Base-by-base conservation (phyloP, 2,113 vertebrate species). In the Hippocampus comes region DNA sequence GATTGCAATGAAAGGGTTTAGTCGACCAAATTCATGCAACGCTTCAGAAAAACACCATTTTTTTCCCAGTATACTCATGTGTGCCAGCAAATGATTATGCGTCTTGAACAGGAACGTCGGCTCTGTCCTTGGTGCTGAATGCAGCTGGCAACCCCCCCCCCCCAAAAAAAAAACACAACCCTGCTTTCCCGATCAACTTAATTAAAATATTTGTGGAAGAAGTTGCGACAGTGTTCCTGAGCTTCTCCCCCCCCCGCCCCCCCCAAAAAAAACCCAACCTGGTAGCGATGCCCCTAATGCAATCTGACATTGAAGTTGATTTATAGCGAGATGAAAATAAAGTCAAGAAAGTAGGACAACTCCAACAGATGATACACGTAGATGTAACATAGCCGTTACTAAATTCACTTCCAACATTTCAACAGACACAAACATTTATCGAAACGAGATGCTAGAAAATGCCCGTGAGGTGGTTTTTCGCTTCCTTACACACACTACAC, bases 401-500 rank as follows among this genome's bases (percentile, higher is more conserved):
- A 49, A 5, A 42, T 42, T 65, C 11, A 42, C 21, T 43, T 1
- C 15, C 60, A 5, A 11, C 12, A 49, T 67, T 48, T 49, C 25
- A 66, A 14, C 63, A 66, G n/a, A 23, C 63, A 55, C n/a, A 76
- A 34, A 56, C 41, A 41, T 73, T 64, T 78, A 21, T 57, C 48
- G 49, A 12, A 57, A 56, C 0, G 10, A 18, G 46, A n/a, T n/a
- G 38, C 21, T 4, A 46, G 49, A 71, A 72, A 72, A 76, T 46
- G 18, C 61, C 67, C 30, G 43, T 5, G 2, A 38, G 53, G 20
- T 75, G 43, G 57, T 68, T 14, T 68, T 25, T 56, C 73, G 5
- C 10, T 70, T 53, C 42, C 59, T 70, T 46, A 63, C 70, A 70
- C 70, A 73, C 69, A 74, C 30, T 49, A 65, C 76, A 60, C 61